Percentiles rank a stretch among this genome's conserved stretches.
phyloP scores from a whole-genome alignment of 2,797 vertebrate species.

The Diceros bicornis region DNA sequence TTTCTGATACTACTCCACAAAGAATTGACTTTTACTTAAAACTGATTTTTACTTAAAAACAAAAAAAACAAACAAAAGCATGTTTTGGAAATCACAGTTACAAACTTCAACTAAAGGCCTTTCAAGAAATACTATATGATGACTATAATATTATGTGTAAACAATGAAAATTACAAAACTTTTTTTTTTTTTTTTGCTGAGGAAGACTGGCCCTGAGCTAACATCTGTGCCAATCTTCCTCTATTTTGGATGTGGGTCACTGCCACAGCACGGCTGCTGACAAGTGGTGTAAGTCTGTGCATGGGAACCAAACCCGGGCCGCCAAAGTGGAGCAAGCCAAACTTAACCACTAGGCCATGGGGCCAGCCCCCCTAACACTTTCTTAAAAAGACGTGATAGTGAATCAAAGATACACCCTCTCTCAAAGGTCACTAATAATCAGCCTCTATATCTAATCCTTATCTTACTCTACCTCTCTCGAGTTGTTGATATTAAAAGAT shows the following conservation, averaged over 20 bases:
- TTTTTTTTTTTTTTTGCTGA: too few relatives aligned
- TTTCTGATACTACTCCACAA: not conserved
- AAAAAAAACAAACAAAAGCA: not conserved
- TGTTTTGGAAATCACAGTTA: conserved; percentile 47
- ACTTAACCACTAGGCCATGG: too few relatives aligned
- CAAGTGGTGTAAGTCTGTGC: too few relatives aligned
- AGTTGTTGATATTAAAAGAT: conserved; percentile 9
- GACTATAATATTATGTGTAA: not conserved
- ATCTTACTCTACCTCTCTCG: not conserved
- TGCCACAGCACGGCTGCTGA: too few relatives aligned
- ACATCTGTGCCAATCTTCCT: too few relatives aligned
- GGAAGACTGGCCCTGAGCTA: too few relatives aligned
- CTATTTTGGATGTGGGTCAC: too few relatives aligned
- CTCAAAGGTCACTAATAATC: not conserved
- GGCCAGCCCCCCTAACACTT: not conserved
- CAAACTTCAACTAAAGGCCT: conserved; percentile 43
- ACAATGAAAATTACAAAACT: conserved; percentile 44
- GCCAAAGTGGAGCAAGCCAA: too few relatives aligned
- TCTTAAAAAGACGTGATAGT: not conserved
- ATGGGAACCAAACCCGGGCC: too few relatives aligned
- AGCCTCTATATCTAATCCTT: not conserved
- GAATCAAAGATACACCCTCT: not conserved
- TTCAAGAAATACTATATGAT: not conserved
- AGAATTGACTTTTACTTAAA: not conserved
- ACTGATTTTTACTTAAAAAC: conserved; percentile 18